A percentile compares a stretch with the other conserved stretches of the same genome.
These are phyloP conservation scores for Rhea pennata DNA, from an alignment of 2,113 vertebrate species.

Conservation along the genomic window DNA sequence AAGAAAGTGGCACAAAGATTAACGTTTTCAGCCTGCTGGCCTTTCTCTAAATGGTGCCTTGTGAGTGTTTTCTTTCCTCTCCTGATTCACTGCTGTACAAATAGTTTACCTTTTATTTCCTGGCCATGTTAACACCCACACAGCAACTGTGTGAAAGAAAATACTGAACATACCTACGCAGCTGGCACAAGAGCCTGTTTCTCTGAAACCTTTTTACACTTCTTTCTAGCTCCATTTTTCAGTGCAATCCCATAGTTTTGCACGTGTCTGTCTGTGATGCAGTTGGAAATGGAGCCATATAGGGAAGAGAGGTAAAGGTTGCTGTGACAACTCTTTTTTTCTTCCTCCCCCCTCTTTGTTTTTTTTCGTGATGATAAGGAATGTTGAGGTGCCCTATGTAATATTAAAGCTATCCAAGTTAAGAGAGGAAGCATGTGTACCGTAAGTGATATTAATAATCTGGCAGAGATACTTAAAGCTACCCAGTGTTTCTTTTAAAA, in stretches of 20 bases:
- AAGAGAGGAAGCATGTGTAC: neutral
- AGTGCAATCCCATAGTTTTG: neutral
- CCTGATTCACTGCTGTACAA: neutral
- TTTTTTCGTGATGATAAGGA: neutral
- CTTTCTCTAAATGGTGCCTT: neutral
- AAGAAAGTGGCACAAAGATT: neutral
- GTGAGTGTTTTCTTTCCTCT: neutral
- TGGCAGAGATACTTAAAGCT: neutral
- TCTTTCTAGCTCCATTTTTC: neutral
- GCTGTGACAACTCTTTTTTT: neutral
- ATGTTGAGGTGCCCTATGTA: neutral
- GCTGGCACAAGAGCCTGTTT: neutral
- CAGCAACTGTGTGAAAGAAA: neutral
- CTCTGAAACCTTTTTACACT: fast-evolving
- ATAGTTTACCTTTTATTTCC: neutral
- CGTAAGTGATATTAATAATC: neutral
- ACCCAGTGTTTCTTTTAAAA: neutral
- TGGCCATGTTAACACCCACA: neutral
- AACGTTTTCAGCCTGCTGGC: neutral
- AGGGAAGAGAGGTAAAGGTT: neutral
- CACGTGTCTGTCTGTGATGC: neutral
- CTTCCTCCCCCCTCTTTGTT: neutral
- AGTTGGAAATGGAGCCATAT: neutral
- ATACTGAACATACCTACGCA: neutral
- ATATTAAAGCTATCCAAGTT: neutral